Percentiles rank a stretch among this genome's conserved stretches.
Conservation (phyloP, 2,113 vertebrate species). For the Zosterops hypoxanthus region DNA sequence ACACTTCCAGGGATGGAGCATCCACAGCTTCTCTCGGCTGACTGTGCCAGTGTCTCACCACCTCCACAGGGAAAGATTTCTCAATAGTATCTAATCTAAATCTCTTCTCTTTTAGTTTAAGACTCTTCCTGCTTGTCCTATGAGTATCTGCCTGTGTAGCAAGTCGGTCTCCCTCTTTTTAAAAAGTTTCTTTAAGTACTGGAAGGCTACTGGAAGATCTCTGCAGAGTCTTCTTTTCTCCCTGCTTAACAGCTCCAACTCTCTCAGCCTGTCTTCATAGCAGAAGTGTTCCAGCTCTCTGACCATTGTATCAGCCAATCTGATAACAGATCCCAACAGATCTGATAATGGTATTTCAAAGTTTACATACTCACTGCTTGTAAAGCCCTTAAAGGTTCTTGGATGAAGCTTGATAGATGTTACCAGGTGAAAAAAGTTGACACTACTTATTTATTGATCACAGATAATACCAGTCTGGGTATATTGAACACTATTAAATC, state of each 20-base stretch:
- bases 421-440: neutral
- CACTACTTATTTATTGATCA: constrained; percentile 8
- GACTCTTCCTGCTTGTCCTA: neutral
- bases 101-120: neutral
- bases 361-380: neutral
- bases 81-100: neutral
- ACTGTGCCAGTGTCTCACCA: neutral
- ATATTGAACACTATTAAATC: neutral
- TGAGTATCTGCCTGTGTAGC: neutral
- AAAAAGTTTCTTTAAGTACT: neutral
- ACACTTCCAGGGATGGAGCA: neutral
- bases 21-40: neutral
- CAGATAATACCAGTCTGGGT: neutral
- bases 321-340: neutral
- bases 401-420: neutral
- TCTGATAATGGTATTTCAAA: neutral
- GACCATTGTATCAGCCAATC: neutral
- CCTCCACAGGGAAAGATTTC: neutral
- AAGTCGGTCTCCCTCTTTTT: neutral
- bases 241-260: neutral
- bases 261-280: neutral
- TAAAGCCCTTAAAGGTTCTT: neutral
- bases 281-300: neutral
- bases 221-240: neutral
- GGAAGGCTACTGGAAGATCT: neutral